A percentile compares a stretch with the other conserved stretches of the same genome.
These are phyloP conservation scores for Pleuronectes platessa DNA, from an alignment of 2,113 vertebrate species.

Conservation along the genomic window DNA sequence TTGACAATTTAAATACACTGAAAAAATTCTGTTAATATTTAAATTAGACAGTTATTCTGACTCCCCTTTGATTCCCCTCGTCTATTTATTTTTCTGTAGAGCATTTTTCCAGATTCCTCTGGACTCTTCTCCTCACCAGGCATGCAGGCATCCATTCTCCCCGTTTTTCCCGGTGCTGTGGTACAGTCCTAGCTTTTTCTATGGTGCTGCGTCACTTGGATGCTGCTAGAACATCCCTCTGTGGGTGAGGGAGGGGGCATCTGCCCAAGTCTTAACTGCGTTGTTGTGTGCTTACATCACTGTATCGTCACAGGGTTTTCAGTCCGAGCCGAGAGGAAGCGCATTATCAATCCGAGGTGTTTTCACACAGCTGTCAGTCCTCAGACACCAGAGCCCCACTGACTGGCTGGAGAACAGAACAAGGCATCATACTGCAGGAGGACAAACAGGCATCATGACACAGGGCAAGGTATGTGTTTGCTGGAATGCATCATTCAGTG, in stretches of 20 bases:
- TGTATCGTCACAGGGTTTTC: slow-evolving; percentile 46
- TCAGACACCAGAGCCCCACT: neutral
- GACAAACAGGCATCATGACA: slow-evolving; percentile 84
- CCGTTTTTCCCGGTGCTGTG: slow-evolving; percentile 43
- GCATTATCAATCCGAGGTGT: neutral
- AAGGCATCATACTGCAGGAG: slow-evolving; percentile 21
- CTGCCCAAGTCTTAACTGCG: slow-evolving; percentile 41
- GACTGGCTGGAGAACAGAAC: slow-evolving; percentile 10
- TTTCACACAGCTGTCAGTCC: slow-evolving; percentile 1
- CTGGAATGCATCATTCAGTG: neutral
- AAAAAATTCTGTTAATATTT: neutral
- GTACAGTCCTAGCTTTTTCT: slow-evolving; percentile 67
- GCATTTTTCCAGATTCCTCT: slow-evolving; percentile 58
- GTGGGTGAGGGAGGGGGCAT: slow-evolving; percentile 62
- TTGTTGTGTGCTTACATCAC: slow-evolving; percentile 65
- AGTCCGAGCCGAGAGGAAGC: slow-evolving; percentile 38
- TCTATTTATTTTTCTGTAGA: slow-evolving; percentile 7
- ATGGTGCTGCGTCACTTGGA: slow-evolving; percentile 66
- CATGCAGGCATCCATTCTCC: slow-evolving; percentile 32
- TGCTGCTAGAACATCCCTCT: slow-evolving; percentile 77
- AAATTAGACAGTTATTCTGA: neutral
- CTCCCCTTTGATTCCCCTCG: neutral
- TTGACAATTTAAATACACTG: neutral
- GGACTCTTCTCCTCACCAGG: slow-evolving; percentile 33
- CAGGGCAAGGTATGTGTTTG: slow-evolving; percentile 89